Conservation (phyloP, 2,888 invertebrate species). For the Boloria euphrosyne region DNA sequence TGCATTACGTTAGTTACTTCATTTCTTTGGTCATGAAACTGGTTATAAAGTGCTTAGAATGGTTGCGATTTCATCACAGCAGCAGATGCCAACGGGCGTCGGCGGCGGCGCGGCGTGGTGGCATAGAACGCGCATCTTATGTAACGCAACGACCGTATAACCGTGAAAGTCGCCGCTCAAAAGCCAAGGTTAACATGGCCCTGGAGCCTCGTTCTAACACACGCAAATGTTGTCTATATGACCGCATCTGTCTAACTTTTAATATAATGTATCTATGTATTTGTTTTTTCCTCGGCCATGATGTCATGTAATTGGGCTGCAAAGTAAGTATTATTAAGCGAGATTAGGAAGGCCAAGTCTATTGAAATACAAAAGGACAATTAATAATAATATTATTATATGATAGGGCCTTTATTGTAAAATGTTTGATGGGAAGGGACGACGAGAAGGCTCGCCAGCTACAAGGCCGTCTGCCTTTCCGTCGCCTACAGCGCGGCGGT, state of each 20-base stretch:
- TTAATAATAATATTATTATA: conserved; percentile 50
- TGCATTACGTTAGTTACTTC: conserved; percentile 43
- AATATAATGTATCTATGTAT: conserved; percentile 45
- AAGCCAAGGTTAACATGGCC: conserved; percentile 80
- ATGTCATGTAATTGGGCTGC: conserved; percentile 66
- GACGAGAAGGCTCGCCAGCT: conserved; percentile 67
- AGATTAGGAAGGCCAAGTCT: conserved; percentile 20
- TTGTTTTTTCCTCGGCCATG: conserved; percentile 67
- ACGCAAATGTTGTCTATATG: conserved; percentile 69
- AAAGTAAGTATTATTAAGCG: conserved; percentile 45
- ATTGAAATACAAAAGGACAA: conserved; percentile 42
- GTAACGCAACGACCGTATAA: conserved; percentile 75
- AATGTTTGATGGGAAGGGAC: conserved; percentile 68
- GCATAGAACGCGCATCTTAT: conserved; percentile 70
- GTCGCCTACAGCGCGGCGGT: conserved; percentile 71
- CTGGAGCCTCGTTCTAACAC: conserved; percentile 65
- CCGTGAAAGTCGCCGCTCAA: conserved; percentile 82
- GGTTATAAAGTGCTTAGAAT: conserved; percentile 60
- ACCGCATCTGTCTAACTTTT: conserved; percentile 57
- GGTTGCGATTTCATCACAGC: conserved; percentile 70
- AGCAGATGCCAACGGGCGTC: conserved; percentile 58
- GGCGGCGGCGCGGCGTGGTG: conserved; percentile 48
- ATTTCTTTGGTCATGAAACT: conserved; percentile 56
- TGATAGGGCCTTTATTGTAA: conserved; percentile 40
- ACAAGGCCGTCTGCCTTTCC: conserved; percentile 80